Percentiles rank a stretch among this genome's conserved stretches.
Conservation (phyloP, 2,888 invertebrate species). For the Cataglyphis albicans region DNA sequence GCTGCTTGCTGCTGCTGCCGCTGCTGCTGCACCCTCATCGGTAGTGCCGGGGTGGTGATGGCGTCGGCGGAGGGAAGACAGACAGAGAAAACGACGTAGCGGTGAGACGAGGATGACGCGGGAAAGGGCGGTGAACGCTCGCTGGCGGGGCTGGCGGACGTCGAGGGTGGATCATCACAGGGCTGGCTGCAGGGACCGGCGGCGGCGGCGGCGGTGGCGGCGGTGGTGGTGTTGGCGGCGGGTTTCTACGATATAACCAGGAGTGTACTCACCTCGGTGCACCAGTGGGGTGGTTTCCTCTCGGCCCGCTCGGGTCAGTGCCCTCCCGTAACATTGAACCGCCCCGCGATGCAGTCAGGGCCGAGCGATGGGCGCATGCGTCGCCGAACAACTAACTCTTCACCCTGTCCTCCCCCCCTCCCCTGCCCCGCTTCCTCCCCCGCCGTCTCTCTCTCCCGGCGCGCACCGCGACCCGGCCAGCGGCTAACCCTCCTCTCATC, state of each 20-base stretch:
- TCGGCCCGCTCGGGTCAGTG: conserved; percentile 83
- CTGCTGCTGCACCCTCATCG: conserved; percentile 58
- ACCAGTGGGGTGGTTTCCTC: conserved; percentile 82
- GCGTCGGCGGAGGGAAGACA: conserved; percentile 55
- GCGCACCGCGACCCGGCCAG: conserved; percentile 72
- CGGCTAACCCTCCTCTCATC: conserved; percentile 39
- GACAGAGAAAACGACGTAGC: conserved; percentile 40
- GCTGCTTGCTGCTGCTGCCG: conserved; percentile 63
- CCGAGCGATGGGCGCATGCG: conserved; percentile 83
- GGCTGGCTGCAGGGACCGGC: conserved; percentile 70
- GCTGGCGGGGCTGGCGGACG: conserved; percentile 17
- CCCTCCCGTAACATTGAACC: conserved; percentile 86
- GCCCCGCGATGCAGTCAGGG: conserved; percentile 85
- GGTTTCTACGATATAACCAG: conserved; percentile 76
- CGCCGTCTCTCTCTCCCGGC: conserved; percentile 66
- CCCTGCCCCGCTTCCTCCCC: conserved; percentile 45
- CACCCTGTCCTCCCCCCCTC: neutral
- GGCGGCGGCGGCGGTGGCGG: conserved; percentile 60
- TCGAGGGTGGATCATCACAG: conserved; percentile 67
- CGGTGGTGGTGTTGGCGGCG: conserved; percentile 64
- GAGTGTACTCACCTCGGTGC: conserved; percentile 84
- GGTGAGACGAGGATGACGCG: conserved; percentile 33
- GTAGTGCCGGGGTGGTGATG: conserved; percentile 57
- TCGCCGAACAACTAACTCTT: conserved; percentile 60
- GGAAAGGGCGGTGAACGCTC: conserved; percentile 46